These are phyloP conservation scores for Oncorhynchus kisutch DNA, from an alignment of 2,113 vertebrate species.

Conservation along the genomic window DNA sequence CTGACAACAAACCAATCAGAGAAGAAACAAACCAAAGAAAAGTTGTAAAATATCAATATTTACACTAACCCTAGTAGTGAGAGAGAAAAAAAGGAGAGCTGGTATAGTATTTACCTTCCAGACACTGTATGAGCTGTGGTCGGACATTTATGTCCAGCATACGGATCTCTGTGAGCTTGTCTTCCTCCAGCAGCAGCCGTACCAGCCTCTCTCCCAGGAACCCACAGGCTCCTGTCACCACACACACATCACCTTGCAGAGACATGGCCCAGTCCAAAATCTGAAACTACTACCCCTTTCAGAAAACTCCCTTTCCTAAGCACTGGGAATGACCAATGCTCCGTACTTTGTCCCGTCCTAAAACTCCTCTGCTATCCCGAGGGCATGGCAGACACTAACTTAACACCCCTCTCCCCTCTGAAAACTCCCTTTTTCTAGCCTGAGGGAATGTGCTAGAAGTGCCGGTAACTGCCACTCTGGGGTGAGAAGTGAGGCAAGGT, in stretches of 20 bases:
- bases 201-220: conserved; percentile 85
- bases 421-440: conserved; percentile 4
- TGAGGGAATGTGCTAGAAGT: conserved; percentile 11
- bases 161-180: conserved; percentile 77
- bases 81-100: neutral
- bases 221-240: conserved; percentile 88
- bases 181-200: conserved; percentile 78
- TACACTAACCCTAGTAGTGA: conserved; percentile 4
- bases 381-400: too few relatives aligned
- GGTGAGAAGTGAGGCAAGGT: conserved; percentile 9
- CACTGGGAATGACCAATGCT: too few relatives aligned
- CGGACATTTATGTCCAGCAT: conserved; percentile 75
- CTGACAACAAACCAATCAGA: conserved; percentile 44
- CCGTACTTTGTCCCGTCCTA: too few relatives aligned
- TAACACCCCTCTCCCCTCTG: too few relatives aligned
- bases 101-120: conserved; percentile 65
- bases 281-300: neutral
- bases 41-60: too few relatives aligned
- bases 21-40: neutral
- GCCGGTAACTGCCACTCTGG: conserved; percentile 8
- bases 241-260: conserved; percentile 77
- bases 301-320: neutral
- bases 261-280: conserved; percentile 55
- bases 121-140: conserved; percentile 45
- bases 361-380: too few relatives aligned